phyloP scores from a whole-genome alignment of 1,140 invertebrate species.

The Paraescarpia echinospica region DNA sequence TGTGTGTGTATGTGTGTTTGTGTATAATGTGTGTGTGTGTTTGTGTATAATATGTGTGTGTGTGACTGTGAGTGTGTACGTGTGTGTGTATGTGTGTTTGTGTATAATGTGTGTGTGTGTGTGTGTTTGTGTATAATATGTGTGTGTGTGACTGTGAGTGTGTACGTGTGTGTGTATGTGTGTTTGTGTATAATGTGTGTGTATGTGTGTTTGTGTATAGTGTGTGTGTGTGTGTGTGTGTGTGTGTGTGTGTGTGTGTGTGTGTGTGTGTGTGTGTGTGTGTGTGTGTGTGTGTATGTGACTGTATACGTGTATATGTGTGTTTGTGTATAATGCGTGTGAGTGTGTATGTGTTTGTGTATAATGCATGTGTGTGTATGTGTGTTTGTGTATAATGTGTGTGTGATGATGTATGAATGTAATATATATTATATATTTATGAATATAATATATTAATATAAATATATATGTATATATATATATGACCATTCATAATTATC shows the following conservation, averaged over 20 bases:
- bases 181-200: background rate
- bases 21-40: background rate
- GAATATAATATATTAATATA: no score
- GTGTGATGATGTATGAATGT: no score
- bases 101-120: no score
- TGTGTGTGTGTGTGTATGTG: background rate
- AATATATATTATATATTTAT: no score
- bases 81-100: background rate
- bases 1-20: background rate
- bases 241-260: background rate
- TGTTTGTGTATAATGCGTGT: background rate
- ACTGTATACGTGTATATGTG: background rate
- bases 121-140: background rate
- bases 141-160: background rate
- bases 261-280: background rate
- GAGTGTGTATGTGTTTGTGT: background rate
- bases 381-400: no score
- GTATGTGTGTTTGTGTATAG: no score
- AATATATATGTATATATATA: no score
- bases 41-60: background rate
- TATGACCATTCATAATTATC: no score
- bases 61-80: no score
- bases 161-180: background rate
- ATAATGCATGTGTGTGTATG: background rate
- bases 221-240: background rate